phyloP scores from a whole-genome alignment of 2,797 vertebrate species.

The Syngnathus acus region DNA sequence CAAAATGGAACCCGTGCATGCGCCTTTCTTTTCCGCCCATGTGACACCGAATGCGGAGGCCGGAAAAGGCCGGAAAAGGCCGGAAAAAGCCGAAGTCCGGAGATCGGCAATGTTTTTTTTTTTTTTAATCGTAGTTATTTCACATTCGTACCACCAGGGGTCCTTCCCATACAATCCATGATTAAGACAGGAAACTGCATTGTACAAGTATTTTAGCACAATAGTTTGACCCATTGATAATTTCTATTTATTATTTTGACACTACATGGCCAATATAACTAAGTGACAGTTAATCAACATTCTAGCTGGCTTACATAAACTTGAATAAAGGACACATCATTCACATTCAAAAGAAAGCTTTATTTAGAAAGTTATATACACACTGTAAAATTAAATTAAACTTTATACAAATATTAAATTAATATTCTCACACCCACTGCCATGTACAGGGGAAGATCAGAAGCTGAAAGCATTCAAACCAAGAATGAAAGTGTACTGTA shows the following conservation, averaged over 20 bases:
- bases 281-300: not conserved
- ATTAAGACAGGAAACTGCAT: not conserved
- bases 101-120: not conserved
- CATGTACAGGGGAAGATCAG: constrained; percentile 73
- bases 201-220: no score
- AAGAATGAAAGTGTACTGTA: constrained; percentile 51
- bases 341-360: constrained; percentile 81
- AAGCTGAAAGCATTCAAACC: constrained; percentile 61
- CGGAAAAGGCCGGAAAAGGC: no score
- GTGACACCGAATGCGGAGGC: not conserved
- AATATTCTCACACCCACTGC: constrained; percentile 99
- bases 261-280: not conserved
- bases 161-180: not conserved
- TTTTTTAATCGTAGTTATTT: not conserved
- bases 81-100: not conserved
- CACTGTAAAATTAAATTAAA: constrained; percentile 99
- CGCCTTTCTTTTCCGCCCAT: not conserved
- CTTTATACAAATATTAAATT: constrained; percentile 99
- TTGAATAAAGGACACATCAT: constrained; percentile 37
- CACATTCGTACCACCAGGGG: not conserved
- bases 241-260: not conserved
- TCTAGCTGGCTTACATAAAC: not conserved
- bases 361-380: constrained; percentile 98
- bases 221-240: not conserved
- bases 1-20: not conserved